phyloP scores from a whole-genome alignment of 35 echinoderm and acorn worm species.

The Ptychodera flava region DNA sequence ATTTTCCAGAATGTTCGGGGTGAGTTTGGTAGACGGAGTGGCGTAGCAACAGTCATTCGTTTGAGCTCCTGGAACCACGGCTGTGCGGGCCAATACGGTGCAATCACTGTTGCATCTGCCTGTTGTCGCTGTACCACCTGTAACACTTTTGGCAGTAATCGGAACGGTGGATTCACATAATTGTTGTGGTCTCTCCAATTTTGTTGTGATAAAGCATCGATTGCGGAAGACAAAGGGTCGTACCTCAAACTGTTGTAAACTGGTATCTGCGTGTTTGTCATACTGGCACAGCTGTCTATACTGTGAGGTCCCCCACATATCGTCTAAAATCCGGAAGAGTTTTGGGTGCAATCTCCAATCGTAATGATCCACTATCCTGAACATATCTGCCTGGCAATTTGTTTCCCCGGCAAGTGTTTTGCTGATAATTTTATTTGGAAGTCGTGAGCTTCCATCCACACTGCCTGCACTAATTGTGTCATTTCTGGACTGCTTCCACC shows the following conservation, averaged over 20 bases:
- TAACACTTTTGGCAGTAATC: background rate
- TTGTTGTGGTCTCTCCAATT: slow-evolving; percentile 4
- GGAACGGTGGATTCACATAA: slow-evolving; percentile 13
- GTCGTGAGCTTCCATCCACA: background rate
- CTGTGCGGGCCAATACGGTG: slow-evolving; percentile 29
- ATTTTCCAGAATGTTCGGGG: background rate
- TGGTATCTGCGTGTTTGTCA: slow-evolving; percentile 11
- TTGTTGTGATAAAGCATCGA: background rate
- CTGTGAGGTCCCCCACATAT: slow-evolving; percentile 15
- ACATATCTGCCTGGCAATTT: background rate
- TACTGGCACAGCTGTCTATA: slow-evolving; percentile 15
- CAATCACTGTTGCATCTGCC: slow-evolving; percentile 28
- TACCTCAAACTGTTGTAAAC: background rate
- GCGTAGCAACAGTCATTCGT: background rate
- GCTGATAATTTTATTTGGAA: background rate
- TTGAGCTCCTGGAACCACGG: slow-evolving; percentile 24
- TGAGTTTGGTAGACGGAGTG: slow-evolving; percentile 1
- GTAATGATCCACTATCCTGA: background rate
- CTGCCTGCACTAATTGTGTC: background rate
- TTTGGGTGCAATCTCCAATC: too few relatives aligned
- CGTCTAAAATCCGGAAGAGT: background rate
- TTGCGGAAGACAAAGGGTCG: background rate
- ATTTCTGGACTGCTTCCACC: background rate
- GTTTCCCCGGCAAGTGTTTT: background rate
- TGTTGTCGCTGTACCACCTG: slow-evolving; percentile 13